phyloP scores from a whole-genome alignment of 2,888 invertebrate genomes.

The Rhorus exstirpatorius region DNA sequence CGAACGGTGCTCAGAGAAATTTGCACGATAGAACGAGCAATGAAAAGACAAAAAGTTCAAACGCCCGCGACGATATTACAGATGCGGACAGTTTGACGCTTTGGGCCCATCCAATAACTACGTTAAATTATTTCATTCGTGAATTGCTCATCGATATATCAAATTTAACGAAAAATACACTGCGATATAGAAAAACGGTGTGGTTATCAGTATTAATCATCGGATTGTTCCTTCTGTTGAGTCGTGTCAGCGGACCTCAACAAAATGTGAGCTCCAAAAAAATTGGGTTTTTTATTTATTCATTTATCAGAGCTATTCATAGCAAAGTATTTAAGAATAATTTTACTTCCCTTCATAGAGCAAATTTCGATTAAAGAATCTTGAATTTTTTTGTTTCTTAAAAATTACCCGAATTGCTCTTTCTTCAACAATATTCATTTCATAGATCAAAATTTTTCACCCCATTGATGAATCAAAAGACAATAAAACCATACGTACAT shows the following conservation, averaged over 20 bases:
- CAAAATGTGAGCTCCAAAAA: conserved; percentile 78
- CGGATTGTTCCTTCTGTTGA: conserved; percentile 80
- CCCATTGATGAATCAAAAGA: too few relatives aligned
- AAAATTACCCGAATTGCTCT: too few relatives aligned
- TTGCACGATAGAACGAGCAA: conserved; percentile 57
- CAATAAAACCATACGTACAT: too few relatives aligned
- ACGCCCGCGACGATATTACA: conserved; percentile 73
- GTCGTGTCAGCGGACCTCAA: conserved; percentile 83
- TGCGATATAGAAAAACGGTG: conserved; percentile 81
- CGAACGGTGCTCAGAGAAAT: conserved; percentile 78
- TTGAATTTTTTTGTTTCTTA: not conserved
- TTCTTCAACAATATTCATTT: too few relatives aligned
- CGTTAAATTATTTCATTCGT: conserved; percentile 83
- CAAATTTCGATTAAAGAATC: not conserved
- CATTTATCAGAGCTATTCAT: not conserved
- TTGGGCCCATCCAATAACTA: conserved; percentile 84
- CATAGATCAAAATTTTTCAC: too few relatives aligned
- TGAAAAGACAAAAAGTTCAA: conserved; percentile 61
- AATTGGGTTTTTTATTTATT: not conserved
- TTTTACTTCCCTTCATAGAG: not conserved
- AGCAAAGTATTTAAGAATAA: not conserved
- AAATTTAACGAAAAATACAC: conserved; percentile 81
- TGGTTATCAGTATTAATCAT: conserved; percentile 80
- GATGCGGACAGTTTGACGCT: conserved; percentile 83
- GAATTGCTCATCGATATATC: conserved; percentile 83